Evolutionary conservation across 2,113 vertebrate genomes (phyloP).

Genomic region (Colaptes auratus): DNA sequence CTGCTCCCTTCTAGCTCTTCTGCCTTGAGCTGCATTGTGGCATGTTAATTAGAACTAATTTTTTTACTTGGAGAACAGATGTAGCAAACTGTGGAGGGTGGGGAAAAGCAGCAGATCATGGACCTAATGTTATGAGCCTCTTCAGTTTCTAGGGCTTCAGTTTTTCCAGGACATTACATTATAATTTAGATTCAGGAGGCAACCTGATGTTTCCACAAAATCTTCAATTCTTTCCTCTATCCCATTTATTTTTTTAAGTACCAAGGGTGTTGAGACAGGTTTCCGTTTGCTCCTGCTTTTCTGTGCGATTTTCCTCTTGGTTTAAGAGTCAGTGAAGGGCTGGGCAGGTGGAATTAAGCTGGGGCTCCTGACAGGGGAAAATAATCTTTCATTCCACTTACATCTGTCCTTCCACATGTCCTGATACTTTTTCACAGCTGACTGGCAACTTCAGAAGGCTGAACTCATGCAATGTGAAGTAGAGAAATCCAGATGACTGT

Average conservation of each 20-base stretch:
- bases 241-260: background rate
- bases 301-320: background rate
- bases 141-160: background rate
- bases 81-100: background rate
- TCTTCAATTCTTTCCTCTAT: background rate
- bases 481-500: background rate
- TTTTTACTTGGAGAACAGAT: background rate
- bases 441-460: background rate
- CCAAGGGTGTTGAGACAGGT: background rate
- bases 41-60: background rate
- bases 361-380: background rate
- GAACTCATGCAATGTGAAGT: background rate
- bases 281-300: background rate
- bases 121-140: background rate
- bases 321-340: background rate
- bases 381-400: background rate
- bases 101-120: background rate
- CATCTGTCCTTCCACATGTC: background rate
- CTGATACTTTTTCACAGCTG: background rate
- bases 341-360: background rate
- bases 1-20: background rate
- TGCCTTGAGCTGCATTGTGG: background rate
- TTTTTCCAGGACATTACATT: background rate
- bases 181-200: background rate
- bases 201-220: background rate